A percentile compares a stretch with the other conserved stretches of the same genome.
Conservation (phyloP, 2,888 invertebrate species). For the Drosophila imparisetae region DNA sequence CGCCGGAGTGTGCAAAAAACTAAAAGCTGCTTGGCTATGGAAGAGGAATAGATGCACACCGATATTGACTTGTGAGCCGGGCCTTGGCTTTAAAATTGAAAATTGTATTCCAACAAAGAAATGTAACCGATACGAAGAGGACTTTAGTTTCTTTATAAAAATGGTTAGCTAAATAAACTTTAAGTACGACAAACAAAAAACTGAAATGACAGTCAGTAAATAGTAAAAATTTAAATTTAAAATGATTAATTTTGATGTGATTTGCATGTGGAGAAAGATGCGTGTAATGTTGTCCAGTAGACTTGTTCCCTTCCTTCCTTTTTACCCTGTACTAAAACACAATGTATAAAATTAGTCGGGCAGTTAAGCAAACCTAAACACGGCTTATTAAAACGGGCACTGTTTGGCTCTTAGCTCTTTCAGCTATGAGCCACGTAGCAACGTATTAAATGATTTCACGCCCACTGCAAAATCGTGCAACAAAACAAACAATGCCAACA, state of each 20-base stretch:
- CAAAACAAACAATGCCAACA: conserved; percentile 66
- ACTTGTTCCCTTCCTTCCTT: not conserved
- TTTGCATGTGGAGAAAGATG: not conserved
- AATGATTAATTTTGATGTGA: not conserved
- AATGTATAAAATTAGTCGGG: conserved; percentile 47
- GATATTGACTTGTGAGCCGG: not conserved
- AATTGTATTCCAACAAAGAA: too few relatives aligned
- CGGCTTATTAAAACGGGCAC: conserved; percentile 46
- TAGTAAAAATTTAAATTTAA: not conserved
- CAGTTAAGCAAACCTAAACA: conserved; percentile 49
- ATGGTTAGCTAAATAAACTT: not conserved
- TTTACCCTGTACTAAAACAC: not conserved
- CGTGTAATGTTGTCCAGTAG: not conserved
- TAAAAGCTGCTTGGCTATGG: not conserved
- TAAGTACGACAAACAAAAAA: not conserved
- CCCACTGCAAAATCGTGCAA: conserved; percentile 51
- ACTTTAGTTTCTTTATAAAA: not conserved
- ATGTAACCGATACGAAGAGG: not conserved
- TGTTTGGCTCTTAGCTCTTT: conserved; percentile 1
- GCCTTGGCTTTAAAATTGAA: not conserved
- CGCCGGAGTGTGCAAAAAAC: not conserved
- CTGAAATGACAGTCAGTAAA: not conserved
- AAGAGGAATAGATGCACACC: not conserved
- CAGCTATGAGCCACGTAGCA: conserved; percentile 5
- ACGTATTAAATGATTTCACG: conserved; percentile 53